Evolutionary conservation across 2,888 invertebrate genomes (phyloP).

Genomic region (Dastarcus helophoroides): DNA sequence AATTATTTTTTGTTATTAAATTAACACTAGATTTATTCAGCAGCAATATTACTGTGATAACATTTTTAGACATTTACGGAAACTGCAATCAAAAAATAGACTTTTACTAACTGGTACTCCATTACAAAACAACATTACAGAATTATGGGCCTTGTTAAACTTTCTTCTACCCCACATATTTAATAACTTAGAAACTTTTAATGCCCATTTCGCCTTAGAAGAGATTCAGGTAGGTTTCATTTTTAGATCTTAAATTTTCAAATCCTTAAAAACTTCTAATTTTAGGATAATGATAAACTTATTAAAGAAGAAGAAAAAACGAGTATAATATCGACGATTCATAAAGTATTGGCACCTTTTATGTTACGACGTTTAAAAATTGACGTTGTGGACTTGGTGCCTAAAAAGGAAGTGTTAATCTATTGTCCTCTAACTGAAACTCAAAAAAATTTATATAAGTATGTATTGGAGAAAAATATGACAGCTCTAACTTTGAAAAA

Average conservation of each 20-base stretch:
- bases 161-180: slow-evolving; percentile 60
- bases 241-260: too few species aligned
- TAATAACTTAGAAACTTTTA: slow-evolving; percentile 48
- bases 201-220: slow-evolving; percentile 49
- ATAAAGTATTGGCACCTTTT: slow-evolving; percentile 55
- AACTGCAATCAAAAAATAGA: slow-evolving; percentile 41
- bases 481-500: too few species aligned
- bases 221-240: slow-evolving; percentile 35
- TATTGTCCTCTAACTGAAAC: slow-evolving; percentile 48
- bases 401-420: slow-evolving; percentile 54
- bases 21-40: background rate
- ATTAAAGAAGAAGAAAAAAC: slow-evolving; percentile 44
- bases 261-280: too few species aligned
- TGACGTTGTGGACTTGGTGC: slow-evolving; percentile 53
- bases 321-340: slow-evolving; percentile 43
- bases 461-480: slow-evolving; percentile 40
- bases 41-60: background rate
- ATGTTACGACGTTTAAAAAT: slow-evolving; percentile 54
- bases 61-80: slow-evolving; percentile 33
- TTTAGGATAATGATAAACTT: slow-evolving; percentile 15
- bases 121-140: slow-evolving; percentile 56
- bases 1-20: too few species aligned
- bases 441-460: slow-evolving; percentile 47
- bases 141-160: slow-evolving; percentile 60
- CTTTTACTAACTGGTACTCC: slow-evolving; percentile 63